Conservation (phyloP, 2,113 vertebrate genomes). For the Myotis lucifugus region DNA sequence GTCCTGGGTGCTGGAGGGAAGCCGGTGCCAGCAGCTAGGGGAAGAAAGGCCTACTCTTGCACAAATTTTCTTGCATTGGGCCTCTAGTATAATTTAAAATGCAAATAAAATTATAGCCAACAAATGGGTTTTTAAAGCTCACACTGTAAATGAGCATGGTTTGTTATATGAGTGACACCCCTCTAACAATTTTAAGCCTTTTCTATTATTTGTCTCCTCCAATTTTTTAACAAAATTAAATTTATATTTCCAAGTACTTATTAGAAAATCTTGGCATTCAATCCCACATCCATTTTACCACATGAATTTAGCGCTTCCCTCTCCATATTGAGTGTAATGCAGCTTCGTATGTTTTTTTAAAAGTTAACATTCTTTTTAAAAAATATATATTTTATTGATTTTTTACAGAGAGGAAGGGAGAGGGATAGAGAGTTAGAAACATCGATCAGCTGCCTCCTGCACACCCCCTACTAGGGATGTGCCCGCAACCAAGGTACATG, state of each 20-base stretch:
- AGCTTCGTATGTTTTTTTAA: background rate
- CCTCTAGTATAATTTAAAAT: constrained; percentile 3
- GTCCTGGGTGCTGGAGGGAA: too few species aligned
- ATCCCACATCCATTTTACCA: background rate
- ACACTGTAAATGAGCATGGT: background rate
- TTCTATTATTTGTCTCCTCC: background rate
- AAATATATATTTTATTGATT: background rate
- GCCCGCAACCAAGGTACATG: too few species aligned
- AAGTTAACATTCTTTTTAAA: background rate
- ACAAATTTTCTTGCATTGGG: too few species aligned
- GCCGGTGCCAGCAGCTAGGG: too few species aligned
- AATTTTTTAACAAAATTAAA: constrained; percentile 48
- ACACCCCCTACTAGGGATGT: too few species aligned
- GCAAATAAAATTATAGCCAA: constrained; percentile 62
- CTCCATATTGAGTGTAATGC: background rate
- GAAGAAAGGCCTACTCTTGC: too few species aligned
- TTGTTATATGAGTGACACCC: background rate
- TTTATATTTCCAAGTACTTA: background rate
- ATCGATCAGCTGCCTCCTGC: too few species aligned
- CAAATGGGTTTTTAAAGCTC: constrained; percentile 48
- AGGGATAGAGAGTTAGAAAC: too few species aligned
- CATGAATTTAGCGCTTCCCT: background rate
- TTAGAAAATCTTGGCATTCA: constrained; percentile 17
- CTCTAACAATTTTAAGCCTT: background rate
- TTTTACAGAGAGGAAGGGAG: too few species aligned